A percentile compares a stretch with the other conserved stretches of the same genome.
These are phyloP conservation scores for Drosophila nannoptera DNA, from an alignment of 1,140 invertebrate species.

Conservation along the genomic window DNA sequence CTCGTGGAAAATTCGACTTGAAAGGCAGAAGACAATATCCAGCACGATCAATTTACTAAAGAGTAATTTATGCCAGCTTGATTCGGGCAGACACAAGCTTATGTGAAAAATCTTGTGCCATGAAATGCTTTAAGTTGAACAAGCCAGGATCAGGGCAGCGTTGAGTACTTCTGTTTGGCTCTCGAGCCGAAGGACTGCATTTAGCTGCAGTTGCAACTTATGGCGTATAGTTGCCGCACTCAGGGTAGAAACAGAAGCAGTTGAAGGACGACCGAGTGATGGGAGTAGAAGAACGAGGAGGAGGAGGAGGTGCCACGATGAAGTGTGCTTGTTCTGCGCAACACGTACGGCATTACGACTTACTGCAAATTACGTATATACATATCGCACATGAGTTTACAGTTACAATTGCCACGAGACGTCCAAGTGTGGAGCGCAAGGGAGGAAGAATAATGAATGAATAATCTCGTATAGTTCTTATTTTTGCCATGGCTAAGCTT, in stretches of 20 bases:
- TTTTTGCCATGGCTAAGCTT: too few relatives aligned
- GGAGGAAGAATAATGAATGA: too few relatives aligned
- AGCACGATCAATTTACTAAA: too few relatives aligned
- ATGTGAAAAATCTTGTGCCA: not conserved
- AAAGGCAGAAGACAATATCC: too few relatives aligned
- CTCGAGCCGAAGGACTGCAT: slow-evolving; percentile 17
- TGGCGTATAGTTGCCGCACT: too few relatives aligned
- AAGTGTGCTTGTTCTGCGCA: slow-evolving; percentile 5
- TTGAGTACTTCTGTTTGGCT: slow-evolving; percentile 8
- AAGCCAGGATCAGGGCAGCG: slow-evolving; percentile 3
- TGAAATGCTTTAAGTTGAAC: not conserved
- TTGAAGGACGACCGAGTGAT: slow-evolving; percentile 4
- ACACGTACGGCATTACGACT: slow-evolving; percentile 12
- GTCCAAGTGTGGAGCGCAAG: not conserved
- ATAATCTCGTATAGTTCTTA: too few relatives aligned
- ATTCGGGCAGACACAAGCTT: slow-evolving; percentile 4
- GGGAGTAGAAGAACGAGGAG: too few relatives aligned
- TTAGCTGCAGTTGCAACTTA: slow-evolving; percentile 3
- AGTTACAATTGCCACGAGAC: too few relatives aligned
- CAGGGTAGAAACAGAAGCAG: slow-evolving; percentile 1
- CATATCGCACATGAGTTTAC: not conserved
- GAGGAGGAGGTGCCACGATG: slow-evolving; percentile 1
- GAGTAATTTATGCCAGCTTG: not conserved
- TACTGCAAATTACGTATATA: not conserved
- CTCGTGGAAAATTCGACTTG: too few relatives aligned